phyloP scores from a whole-genome alignment of 1,140 invertebrate species.

The Prorops nasuta region DNA sequence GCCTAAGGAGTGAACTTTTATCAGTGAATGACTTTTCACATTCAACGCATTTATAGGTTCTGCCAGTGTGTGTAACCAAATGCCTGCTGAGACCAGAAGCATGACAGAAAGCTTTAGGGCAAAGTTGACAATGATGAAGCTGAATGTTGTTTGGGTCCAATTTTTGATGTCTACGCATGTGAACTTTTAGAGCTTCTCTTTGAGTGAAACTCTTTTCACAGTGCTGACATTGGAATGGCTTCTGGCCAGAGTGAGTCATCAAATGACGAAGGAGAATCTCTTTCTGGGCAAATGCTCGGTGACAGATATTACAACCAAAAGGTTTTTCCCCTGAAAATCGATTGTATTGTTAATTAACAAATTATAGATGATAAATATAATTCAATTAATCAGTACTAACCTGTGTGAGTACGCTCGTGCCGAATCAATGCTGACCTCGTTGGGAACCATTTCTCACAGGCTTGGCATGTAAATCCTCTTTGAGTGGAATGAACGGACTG shows the following conservation, averaged over 20 bases:
- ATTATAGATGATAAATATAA: conserved; percentile 4
- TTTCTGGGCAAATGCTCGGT: conserved; percentile 72
- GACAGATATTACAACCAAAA: conserved; percentile 71
- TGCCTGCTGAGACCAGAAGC: conserved; percentile 70
- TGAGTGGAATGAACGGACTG: conserved; percentile 63
- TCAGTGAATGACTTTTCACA: conserved; percentile 71
- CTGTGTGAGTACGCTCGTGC: conserved; percentile 76
- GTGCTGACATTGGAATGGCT: conserved; percentile 75
- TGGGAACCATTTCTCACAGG: conserved; percentile 80
- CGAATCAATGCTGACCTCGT: conserved; percentile 74
- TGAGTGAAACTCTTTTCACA: conserved; percentile 76
- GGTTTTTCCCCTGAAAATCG: conserved; percentile 66
- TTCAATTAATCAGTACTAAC: conserved; percentile 24
- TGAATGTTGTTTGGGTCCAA: conserved; percentile 60
- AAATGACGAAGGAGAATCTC: conserved; percentile 80
- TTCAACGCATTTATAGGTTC: conserved; percentile 65
- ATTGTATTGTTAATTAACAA: conserved; percentile 4
- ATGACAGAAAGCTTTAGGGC: conserved; percentile 69
- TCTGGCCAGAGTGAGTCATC: conserved; percentile 81
- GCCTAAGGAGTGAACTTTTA: conserved; percentile 67
- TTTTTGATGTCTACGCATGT: conserved; percentile 63
- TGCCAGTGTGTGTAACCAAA: conserved; percentile 67
- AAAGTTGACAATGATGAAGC: conserved; percentile 67
- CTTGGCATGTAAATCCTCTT: conserved; percentile 62
- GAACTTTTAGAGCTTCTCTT: conserved; percentile 64